A percentile compares a stretch with the other conserved stretches of the same genome.
Evolutionary conservation across 2,888 invertebrate genomes (phyloP).

Genomic region (Lymantria dispar): DNA sequence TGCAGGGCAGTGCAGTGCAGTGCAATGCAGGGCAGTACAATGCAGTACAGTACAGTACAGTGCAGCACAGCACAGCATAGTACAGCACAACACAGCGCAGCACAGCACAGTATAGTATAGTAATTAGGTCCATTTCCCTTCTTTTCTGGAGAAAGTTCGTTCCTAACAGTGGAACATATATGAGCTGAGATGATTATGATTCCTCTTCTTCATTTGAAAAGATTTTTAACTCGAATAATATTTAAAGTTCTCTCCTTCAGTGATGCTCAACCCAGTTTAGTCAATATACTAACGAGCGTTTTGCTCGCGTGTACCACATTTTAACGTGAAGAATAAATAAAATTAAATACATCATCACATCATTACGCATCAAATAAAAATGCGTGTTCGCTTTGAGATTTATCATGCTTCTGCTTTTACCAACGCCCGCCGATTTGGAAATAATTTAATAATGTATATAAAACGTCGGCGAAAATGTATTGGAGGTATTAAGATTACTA

Average conservation of each 20-base stretch:
- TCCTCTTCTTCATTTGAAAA: no score
- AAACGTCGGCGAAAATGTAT: no score
- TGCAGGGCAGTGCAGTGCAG: background rate
- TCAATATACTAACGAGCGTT: conserved; percentile 36
- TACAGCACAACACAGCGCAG: no score
- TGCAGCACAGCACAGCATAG: no score
- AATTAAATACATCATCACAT: conserved; percentile 33
- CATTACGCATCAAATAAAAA: conserved; percentile 28
- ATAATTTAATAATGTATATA: conserved; percentile 21
- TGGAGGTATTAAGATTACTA: no score
- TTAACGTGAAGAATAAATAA: conserved; percentile 34
- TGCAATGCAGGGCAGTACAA: background rate
- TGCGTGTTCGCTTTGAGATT: conserved; percentile 16
- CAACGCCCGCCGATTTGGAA: conserved; percentile 7
- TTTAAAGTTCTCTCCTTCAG: conserved; percentile 1
- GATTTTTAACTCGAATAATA: no score
- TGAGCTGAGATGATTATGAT: no score
- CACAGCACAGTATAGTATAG: background rate
- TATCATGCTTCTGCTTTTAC: conserved; percentile 5
- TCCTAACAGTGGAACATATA: no score
- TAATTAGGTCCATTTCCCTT: background rate
- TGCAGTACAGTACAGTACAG: background rate
- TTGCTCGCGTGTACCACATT: conserved; percentile 26
- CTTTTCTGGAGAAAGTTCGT: no score
- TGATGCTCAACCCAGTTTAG: conserved; percentile 10